Base-by-base conservation (phyloP, 2,888 invertebrate genomes). In the Saturnia japonica region DNA sequence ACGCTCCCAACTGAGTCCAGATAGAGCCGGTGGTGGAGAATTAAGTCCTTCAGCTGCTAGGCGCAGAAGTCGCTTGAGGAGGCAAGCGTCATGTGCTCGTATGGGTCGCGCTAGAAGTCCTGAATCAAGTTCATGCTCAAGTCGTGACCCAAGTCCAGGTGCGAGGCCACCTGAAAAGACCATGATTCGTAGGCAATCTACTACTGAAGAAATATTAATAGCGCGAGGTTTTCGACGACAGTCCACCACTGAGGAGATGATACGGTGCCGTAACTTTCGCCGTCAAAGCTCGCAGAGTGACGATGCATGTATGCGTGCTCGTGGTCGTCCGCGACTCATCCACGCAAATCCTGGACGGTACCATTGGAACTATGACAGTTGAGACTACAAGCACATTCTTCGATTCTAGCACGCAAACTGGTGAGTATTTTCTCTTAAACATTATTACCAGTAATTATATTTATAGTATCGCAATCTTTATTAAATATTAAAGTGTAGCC, bases 191-290 rank as follows among this genome's bases (percentile, higher is more conserved):
- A 94, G 98, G 72, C 98, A 98, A 91, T 98, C 98, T 43, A 98
- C 98, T 19, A 98, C 98, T 0, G 98, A 98, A 86, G 98, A 98
- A 89, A 98, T 98, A 80, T 91, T 98, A 60, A 98, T 98, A 81
- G 97, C 98, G 0, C 95, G 98, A 71, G 98, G 98, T 2, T 98
- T 98, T 87, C 95, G 98, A 0, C 95, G 98, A 19, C 98, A 98
- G 85, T 97, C 97, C 6, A 98, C 98, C 12, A 98, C 98, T 0
- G 98, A 98, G 84, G 98, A 98, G 89, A 98, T 98, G 97, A 98
- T 98, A 73, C 95, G 98, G 14, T 98, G 98, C 84, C 95, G 98
- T 47, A 98, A 98, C 87, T 98, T 98, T 85, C 95, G 98, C n/a
- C 95, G 98, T 25, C 97, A 97, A 87, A 97, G 97, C 82, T 98